These are phyloP conservation scores for Gadopsis marmoratus DNA, from an alignment of 2,797 vertebrate genomes.

Conservation along the genomic window DNA sequence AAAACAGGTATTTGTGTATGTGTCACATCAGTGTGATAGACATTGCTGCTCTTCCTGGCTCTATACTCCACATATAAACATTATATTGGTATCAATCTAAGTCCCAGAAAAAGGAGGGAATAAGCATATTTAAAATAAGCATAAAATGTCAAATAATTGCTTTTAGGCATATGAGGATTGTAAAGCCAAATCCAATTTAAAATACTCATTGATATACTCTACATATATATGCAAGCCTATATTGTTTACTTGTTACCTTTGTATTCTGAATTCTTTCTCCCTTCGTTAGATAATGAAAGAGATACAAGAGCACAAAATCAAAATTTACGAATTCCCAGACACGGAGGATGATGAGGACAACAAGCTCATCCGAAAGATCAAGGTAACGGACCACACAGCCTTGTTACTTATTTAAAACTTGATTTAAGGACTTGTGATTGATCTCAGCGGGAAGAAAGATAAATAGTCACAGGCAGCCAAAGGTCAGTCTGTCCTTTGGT, in stretches of 20 bases:
- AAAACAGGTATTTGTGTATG: slow-evolving; percentile 82
- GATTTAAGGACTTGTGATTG: neutral
- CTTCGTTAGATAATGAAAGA: slow-evolving; percentile 87
- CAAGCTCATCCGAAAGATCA: slow-evolving; percentile 88
- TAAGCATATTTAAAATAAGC: neutral
- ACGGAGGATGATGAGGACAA: slow-evolving; percentile 88
- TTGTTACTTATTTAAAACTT: neutral
- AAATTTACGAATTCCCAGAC: slow-evolving; percentile 89
- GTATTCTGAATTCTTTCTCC: slow-evolving; percentile 4
- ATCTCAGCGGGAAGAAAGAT: neutral
- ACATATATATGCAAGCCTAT: neutral
- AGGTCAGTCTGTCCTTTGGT: slow-evolving; percentile 20
- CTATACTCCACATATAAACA: neutral
- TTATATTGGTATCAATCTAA: neutral
- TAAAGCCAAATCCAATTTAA: neutral
- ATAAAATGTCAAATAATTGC: neutral
- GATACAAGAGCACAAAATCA: slow-evolving; percentile 89
- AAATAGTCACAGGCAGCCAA: neutral
- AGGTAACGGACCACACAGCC: slow-evolving; percentile 70
- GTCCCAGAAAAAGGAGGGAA: neutral
- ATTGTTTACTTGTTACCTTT: neutral
- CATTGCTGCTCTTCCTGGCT: neutral
- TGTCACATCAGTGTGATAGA: neutral
- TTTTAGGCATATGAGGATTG: neutral
- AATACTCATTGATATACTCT: neutral